Base-by-base conservation (phyloP, 2,797 vertebrate species). In the Hydrocynus forskahlii region DNA sequence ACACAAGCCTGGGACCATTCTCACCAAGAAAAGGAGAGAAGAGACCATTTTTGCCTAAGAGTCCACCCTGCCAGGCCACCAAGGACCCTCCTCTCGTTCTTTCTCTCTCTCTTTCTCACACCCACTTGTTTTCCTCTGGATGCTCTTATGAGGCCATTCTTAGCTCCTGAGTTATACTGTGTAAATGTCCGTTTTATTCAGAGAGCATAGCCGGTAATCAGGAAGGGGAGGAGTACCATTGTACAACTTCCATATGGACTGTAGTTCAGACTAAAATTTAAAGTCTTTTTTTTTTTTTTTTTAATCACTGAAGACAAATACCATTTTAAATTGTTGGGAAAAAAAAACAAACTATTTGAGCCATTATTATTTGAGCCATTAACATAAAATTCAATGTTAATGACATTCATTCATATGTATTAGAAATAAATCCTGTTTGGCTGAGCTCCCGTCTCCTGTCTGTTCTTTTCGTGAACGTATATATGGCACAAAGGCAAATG, bases 1-100 rank as follows among this genome's bases (percentile, higher is more conserved):
- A 88, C 98, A 99, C 94, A 99, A 99, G 69, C 97, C 98, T 0
- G 98, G 98, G 87, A 99, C 98, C 86, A 99, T 99, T 92, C 96
- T 99, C 85, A 99, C 97, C 90, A 99, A 99, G 94, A 99, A 99
- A 94, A 95, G 98, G 14, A 94, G 97, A 14, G 98, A 99, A 88
- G 98, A 99, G 89, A 99, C 98, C 84, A 99, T 99, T 89, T 99
- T 99, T 9, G 98, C 97, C 38, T 99, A 92, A 96, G 87, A 17
- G 5, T 19, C 52, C 10, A 48, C 45, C 6, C 9, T 6, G 7
- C 3, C 23, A 6, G 16, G 16, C 13, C 52, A 45, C 10, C 10
- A 14, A 23, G 0, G 7, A 45, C 29, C 12, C 8, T 59, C 35
- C 35, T 14, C 50, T 68, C 1, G 17, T 16, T 13, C 76, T 52